These are phyloP conservation scores for Heliocidaris erythrogramma DNA, from an alignment of 35 echinoderm and acorn worm genomes.

Conservation along the genomic window DNA sequence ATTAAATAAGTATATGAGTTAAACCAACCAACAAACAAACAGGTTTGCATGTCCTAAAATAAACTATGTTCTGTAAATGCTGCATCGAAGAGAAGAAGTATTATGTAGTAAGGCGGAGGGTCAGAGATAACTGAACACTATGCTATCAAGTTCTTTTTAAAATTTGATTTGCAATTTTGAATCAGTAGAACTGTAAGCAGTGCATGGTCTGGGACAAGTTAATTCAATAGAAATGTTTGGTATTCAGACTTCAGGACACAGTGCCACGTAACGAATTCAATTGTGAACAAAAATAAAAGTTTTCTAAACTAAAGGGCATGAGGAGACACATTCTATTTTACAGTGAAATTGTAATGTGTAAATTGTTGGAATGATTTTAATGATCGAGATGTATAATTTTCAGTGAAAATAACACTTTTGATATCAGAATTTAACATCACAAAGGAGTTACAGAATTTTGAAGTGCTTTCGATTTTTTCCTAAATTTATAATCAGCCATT, in stretches of 20 bases:
- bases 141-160: neutral
- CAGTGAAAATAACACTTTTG: too few species aligned
- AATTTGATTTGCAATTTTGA: neutral
- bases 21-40: neutral
- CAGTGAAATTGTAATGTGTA: neutral
- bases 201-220: neutral
- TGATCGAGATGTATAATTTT: too few species aligned
- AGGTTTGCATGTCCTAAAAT: neutral
- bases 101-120: neutral
- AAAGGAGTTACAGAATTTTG: too few species aligned
- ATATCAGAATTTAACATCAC: too few species aligned
- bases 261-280: neutral
- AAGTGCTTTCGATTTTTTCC: too few species aligned
- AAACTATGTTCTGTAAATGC: neutral
- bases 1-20: neutral
- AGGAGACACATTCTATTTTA: neutral
- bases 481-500: too few species aligned
- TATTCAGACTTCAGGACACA: neutral
- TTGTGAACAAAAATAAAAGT: neutral
- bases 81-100: neutral
- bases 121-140: neutral
- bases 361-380: too few species aligned
- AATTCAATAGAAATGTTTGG: neutral
- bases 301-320: neutral
- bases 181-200: neutral